Conservation (phyloP, 2,797 vertebrate species). For the Taenioides sp. region DNA sequence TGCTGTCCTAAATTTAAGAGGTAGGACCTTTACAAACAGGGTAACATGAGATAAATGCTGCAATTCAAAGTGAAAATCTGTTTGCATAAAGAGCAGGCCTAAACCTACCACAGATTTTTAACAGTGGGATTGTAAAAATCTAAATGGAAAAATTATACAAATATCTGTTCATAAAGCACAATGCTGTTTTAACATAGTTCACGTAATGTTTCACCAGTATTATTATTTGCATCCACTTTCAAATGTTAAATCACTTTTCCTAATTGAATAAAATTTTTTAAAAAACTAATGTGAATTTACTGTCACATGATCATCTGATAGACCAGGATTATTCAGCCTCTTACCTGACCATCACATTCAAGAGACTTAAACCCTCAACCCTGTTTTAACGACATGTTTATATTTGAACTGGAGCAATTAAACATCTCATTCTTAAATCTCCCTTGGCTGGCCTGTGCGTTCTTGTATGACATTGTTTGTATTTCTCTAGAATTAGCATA, state of each 20-base stretch:
- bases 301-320: no score
- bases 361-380: neutral
- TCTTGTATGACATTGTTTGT: constrained; percentile 20
- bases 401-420: neutral
- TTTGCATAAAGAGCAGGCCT: neutral
- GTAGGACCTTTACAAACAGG: constrained; percentile 8
- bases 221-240: no score
- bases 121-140: neutral
- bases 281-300: no score
- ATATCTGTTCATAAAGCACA: no score
- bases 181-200: no score
- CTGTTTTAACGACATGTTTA: neutral
- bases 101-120: neutral
- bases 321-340: no score
- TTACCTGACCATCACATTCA: no score
- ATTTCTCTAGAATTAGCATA: constrained; percentile 28
- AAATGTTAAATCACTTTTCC: no score
- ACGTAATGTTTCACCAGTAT: no score
- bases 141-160: no score
- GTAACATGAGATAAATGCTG: constrained; percentile 4
- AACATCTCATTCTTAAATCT: neutral
- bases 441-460: neutral
- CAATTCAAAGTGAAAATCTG: neutral
- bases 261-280: no score
- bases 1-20: constrained; percentile 11